Evolutionary conservation across 2,797 vertebrate species (phyloP).

Genomic region (Hoplostethus atlanticus): DNA sequence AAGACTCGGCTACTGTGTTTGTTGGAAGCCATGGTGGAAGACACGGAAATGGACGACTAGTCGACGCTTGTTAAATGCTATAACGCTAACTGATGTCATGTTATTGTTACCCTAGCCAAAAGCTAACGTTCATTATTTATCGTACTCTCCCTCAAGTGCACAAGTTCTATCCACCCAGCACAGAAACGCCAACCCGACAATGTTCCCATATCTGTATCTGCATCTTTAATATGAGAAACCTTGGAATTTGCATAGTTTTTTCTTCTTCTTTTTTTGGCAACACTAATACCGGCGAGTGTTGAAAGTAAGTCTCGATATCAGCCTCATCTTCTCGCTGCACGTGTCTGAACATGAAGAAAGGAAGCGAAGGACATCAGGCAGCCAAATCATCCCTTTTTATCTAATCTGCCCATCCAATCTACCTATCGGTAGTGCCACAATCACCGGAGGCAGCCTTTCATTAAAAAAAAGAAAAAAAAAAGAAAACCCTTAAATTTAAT

Average conservation of each 20-base stretch:
- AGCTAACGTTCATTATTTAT: slow-evolving; percentile 19
- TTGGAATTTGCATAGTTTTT: slow-evolving; percentile 68
- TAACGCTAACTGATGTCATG: too few species aligned
- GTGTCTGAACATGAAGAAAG: slow-evolving; percentile 53
- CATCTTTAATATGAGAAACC: slow-evolving; percentile 66
- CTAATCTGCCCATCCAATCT: slow-evolving; percentile 75
- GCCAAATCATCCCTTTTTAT: slow-evolving; percentile 59
- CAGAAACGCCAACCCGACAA: slow-evolving; percentile 56
- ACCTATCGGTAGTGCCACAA: slow-evolving; percentile 56
- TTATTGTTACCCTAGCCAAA: too few species aligned
- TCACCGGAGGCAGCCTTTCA: slow-evolving; percentile 63
- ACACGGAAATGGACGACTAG: too few species aligned
- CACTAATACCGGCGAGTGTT: slow-evolving; percentile 29
- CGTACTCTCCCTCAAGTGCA: slow-evolving; percentile 49
- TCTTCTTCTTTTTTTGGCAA: slow-evolving; percentile 21
- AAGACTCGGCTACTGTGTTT: too few species aligned
- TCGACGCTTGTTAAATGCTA: too few species aligned
- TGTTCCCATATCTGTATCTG: slow-evolving; percentile 60
- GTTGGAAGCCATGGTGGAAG: too few species aligned
- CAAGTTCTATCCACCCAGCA: slow-evolving; percentile 28
- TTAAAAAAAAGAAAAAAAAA: slow-evolving; percentile 56
- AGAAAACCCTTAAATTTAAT: slow-evolving; percentile 64
- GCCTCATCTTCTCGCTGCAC: slow-evolving; percentile 43
- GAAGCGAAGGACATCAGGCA: slow-evolving; percentile 64
- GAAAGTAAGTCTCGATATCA: slow-evolving; percentile 31